These are phyloP conservation scores for Dufourea novaeangliae DNA, from an alignment of 1,140 invertebrate species.

Conservation along the genomic window DNA sequence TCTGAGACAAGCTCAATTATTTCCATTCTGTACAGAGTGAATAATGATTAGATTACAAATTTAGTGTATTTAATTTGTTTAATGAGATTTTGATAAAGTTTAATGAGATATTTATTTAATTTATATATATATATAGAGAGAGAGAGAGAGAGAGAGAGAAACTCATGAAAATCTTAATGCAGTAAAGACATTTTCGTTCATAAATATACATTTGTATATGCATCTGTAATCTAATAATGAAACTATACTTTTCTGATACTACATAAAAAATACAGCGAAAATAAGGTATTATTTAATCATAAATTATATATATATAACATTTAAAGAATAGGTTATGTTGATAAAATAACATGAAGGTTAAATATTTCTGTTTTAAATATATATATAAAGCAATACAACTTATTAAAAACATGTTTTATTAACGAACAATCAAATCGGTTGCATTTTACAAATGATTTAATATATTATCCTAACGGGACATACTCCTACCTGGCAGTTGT, in stretches of 20 bases:
- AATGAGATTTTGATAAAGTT: too few relatives aligned
- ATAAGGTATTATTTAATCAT: too few relatives aligned
- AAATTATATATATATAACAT: too few relatives aligned
- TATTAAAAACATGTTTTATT: not conserved
- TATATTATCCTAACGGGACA: not conserved
- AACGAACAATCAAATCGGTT: not conserved
- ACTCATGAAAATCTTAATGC: not conserved
- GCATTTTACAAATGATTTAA: not conserved
- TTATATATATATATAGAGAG: too few relatives aligned
- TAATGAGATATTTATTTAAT: too few relatives aligned
- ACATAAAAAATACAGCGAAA: too few relatives aligned
- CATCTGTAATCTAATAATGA: not conserved
- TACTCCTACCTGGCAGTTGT: not conserved
- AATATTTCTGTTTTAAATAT: too few relatives aligned
- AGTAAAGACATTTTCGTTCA: too few relatives aligned
- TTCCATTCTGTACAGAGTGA: slow-evolving; percentile 52
- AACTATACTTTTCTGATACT: too few relatives aligned
- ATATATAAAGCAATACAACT: not conserved
- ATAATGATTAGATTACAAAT: not conserved
- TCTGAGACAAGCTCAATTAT: slow-evolving; percentile 78
- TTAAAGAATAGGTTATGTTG: slow-evolving; percentile 6
- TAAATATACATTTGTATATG: not conserved
- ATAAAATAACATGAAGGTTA: not conserved
- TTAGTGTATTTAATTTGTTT: too few relatives aligned
- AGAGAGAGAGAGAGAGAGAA: too few relatives aligned